Percentiles rank a stretch among this genome's conserved stretches.
Conservation (phyloP, 2,113 vertebrate genomes). For the Aspiorhynchus laticeps region DNA sequence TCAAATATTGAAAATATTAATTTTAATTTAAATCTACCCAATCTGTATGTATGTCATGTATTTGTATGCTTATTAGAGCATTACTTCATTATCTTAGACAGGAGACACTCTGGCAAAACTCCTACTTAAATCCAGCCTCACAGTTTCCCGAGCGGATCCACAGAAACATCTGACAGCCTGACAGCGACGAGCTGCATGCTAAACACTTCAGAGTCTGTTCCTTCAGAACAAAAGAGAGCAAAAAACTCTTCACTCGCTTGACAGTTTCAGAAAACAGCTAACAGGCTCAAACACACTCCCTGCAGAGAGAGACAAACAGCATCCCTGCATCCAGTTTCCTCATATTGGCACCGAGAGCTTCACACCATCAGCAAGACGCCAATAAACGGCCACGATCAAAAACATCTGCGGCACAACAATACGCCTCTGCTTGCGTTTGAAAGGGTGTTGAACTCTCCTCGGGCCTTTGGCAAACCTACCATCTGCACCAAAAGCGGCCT, state of each 20-base stretch:
- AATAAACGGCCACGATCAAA: too few species aligned
- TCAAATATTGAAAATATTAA: too few species aligned
- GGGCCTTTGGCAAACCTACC: too few species aligned
- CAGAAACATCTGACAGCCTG: background rate
- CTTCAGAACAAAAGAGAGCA: background rate
- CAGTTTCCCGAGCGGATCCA: background rate
- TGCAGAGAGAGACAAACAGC: background rate
- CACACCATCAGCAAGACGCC: background rate
- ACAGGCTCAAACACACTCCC: background rate
- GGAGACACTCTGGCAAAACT: background rate
- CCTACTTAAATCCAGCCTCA: background rate
- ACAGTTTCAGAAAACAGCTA: background rate
- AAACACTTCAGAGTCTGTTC: background rate
- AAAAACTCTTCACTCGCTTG: background rate
- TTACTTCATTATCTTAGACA: background rate
- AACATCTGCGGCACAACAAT: too few species aligned
- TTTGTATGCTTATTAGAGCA: background rate
- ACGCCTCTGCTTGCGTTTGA: too few species aligned
- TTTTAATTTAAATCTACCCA: too few species aligned
- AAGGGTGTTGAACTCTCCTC: background rate
- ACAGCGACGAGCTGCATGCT: background rate
- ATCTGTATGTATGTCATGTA: background rate
- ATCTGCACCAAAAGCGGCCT: background rate
- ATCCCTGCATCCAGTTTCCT: background rate
- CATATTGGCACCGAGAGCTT: background rate